These are phyloP conservation scores for Athetis lepigone DNA, from an alignment of 2,888 invertebrate species.

Conservation along the genomic window DNA sequence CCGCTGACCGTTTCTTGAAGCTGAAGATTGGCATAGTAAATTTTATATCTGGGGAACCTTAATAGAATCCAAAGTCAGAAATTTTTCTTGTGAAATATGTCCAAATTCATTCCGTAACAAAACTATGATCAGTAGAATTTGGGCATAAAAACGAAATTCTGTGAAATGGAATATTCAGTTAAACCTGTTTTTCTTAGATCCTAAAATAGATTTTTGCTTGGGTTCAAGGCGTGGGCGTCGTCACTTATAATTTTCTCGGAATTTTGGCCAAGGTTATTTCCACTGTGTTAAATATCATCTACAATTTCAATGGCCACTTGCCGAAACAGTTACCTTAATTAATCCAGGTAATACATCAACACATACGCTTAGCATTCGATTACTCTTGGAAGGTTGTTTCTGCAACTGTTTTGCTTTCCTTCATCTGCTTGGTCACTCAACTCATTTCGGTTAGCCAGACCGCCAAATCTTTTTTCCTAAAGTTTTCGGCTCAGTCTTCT, in stretches of 20 bases:
- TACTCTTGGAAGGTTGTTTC: no score
- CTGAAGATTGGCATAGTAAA: constrained; percentile 1
- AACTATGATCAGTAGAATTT: constrained; percentile 10
- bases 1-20: constrained; percentile 14
- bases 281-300: neutral
- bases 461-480: no score
- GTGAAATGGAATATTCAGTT: constrained; percentile 10
- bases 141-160: constrained; percentile 4
- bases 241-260: neutral
- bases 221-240: neutral
- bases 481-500: no score
- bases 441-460: no score
- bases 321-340: no score
- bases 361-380: no score
- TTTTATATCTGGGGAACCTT: neutral
- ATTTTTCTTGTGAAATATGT: constrained; percentile 10
- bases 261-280: neutral
- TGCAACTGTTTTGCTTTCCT: no score
- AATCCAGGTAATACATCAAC: no score
- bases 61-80: neutral
- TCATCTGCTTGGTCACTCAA: no score
- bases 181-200: constrained; percentile 8
- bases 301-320: neutral
- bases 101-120: constrained; percentile 3
- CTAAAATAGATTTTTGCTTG: constrained; percentile 13